Evolutionary conservation across 2,888 invertebrate species (phyloP).

Genomic region (Drosophila kanekoi): DNA sequence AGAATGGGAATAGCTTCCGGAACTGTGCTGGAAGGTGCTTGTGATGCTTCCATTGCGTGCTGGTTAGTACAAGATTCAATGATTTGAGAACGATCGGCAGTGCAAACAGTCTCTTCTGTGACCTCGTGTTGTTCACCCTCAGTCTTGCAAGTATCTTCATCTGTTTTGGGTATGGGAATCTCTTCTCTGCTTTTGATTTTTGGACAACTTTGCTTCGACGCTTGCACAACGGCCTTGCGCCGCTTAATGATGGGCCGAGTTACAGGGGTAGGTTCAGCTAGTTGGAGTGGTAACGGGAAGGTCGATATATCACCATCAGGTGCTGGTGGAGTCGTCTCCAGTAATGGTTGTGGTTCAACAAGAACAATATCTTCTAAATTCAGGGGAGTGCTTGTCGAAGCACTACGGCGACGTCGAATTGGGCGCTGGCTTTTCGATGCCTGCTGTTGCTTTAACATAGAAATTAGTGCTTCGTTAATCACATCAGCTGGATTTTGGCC

Average conservation of each 20-base stretch:
- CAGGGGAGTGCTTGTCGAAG: slow-evolving; percentile 45
- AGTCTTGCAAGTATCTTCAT: slow-evolving; percentile 12
- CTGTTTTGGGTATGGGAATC: slow-evolving; percentile 6
- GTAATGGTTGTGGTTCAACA: slow-evolving; percentile 68
- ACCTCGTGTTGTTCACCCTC: slow-evolving; percentile 8
- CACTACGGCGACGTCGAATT: slow-evolving; percentile 60
- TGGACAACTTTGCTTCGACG: slow-evolving; percentile 33
- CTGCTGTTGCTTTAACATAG: slow-evolving; percentile 78
- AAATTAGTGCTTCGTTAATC: slow-evolving; percentile 76
- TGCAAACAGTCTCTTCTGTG: not conserved
- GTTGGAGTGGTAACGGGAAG: slow-evolving; percentile 37
- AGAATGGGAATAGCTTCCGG: slow-evolving; percentile 20
- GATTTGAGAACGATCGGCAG: not conserved
- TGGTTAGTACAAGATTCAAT: not conserved
- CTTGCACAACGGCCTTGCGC: slow-evolving; percentile 71
- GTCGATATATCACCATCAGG: slow-evolving; percentile 8
- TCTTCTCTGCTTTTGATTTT: slow-evolving; percentile 2
- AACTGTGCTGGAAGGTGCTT: slow-evolving; percentile 57
- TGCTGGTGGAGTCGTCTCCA: slow-evolving; percentile 15
- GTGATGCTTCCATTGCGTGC: slow-evolving; percentile 19
- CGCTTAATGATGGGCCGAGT: slow-evolving; percentile 79
- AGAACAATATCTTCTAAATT: slow-evolving; percentile 82
- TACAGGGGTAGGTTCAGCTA: slow-evolving; percentile 45
- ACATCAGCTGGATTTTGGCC: slow-evolving; percentile 58
- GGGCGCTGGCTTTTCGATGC: slow-evolving; percentile 61